These are phyloP conservation scores for Azorinus chamasolen DNA, from an alignment of 2,888 invertebrate genomes.

Conservation along the genomic window DNA sequence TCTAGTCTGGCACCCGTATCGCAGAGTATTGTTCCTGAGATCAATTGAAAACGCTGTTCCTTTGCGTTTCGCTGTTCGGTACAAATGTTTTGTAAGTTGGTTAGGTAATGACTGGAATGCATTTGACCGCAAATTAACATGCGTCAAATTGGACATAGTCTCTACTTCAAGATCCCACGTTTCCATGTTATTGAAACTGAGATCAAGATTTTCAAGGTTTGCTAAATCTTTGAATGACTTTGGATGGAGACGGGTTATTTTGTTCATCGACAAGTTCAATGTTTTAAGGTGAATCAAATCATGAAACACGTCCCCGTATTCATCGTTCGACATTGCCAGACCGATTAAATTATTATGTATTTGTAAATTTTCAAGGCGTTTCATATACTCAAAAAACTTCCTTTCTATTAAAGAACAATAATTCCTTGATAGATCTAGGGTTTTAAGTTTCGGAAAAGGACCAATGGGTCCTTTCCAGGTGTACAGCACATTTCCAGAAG, in stretches of 20 bases:
- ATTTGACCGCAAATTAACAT: constrained; percentile 31
- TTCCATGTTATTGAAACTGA: constrained; percentile 32
- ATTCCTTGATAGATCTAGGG: constrained; percentile 32
- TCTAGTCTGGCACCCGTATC: constrained; percentile 11
- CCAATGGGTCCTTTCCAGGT: constrained; percentile 22
- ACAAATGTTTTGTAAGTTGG: constrained; percentile 1
- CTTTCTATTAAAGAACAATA: constrained; percentile 9
- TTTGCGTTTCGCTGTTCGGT: background rate
- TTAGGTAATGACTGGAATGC: constrained; percentile 20
- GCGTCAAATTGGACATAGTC: constrained; percentile 12
- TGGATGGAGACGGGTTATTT: constrained; percentile 13
- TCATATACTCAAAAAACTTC: constrained; percentile 8
- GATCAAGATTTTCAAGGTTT: constrained; percentile 22
- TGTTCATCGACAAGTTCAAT: constrained; percentile 24
- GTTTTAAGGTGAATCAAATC: constrained; percentile 19
- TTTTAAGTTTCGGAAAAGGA: constrained; percentile 15
- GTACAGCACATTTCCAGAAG: constrained; percentile 28
- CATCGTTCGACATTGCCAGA: background rate
- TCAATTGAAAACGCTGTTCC: constrained; percentile 15
- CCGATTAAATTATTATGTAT: constrained; percentile 38
- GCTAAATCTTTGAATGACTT: background rate
- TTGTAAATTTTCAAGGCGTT: constrained; percentile 14
- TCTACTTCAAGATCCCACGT: background rate
- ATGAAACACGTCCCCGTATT: constrained; percentile 19
- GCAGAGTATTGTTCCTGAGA: constrained; percentile 28